Percentiles rank a stretch among this genome's conserved stretches.
Conservation (phyloP, 2,113 vertebrate genomes). For the Shinisaurus crocodilurus region DNA sequence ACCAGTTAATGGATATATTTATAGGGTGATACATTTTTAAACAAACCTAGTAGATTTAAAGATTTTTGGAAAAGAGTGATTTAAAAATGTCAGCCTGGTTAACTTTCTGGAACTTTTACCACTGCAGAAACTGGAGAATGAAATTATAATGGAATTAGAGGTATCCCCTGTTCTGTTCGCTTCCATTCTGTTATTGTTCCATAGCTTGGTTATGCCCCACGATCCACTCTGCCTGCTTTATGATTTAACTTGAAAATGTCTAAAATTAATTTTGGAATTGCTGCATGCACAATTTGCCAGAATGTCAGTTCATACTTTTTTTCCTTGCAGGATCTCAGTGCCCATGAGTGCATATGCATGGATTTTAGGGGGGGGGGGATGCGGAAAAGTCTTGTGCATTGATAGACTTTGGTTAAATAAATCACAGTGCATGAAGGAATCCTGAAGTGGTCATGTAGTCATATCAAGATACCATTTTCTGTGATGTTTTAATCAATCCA, state of each 20-base stretch:
- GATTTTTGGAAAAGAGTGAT: neutral
- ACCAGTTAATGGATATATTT: neutral
- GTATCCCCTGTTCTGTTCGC: too few species aligned
- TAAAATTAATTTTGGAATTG: constrained; percentile 7
- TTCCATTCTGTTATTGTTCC: neutral
- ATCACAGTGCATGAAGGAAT: neutral
- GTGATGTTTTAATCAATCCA: neutral
- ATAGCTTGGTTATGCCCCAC: neutral
- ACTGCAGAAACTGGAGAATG: neutral
- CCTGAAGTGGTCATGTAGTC: neutral
- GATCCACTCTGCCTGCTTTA: neutral
- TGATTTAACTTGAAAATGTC: neutral
- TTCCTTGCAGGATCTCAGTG: neutral
- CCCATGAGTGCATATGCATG: neutral
- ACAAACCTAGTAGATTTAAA: neutral
- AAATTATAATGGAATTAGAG: neutral
- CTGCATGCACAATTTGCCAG: neutral
- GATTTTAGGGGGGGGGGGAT: too few species aligned
- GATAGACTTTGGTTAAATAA: neutral
- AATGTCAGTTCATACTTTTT: neutral
- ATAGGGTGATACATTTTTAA: neutral
- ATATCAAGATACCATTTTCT: neutral
- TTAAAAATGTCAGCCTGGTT: neutral
- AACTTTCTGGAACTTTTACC: neutral
- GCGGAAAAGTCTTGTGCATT: neutral